These are phyloP conservation scores for Hyposoter dolosus DNA, from an alignment of 2,888 invertebrate species.

Conservation along the genomic window DNA sequence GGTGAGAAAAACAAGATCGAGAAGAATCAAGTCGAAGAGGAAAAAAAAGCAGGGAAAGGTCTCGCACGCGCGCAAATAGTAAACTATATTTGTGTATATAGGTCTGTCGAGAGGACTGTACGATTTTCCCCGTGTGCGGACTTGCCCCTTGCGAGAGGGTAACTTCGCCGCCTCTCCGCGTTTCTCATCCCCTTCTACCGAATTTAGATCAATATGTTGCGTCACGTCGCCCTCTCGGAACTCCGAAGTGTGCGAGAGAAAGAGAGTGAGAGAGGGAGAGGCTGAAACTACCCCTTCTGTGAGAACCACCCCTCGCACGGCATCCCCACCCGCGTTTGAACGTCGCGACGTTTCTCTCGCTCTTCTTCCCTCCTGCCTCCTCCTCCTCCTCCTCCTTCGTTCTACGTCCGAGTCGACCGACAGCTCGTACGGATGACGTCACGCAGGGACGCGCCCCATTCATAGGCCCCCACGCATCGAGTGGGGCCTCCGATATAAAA, in stretches of 20 bases:
- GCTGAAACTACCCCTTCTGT: constrained; percentile 15
- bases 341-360: constrained; percentile 57
- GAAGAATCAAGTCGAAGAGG: constrained; percentile 29
- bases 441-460: constrained; percentile 83
- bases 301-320: constrained; percentile 34
- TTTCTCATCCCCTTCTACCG: constrained; percentile 74
- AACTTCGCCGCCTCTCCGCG: constrained; percentile 49
- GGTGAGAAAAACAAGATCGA: constrained; percentile 12
- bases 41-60: constrained; percentile 21
- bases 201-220: constrained; percentile 84
- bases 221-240: constrained; percentile 80
- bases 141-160: constrained; percentile 43
- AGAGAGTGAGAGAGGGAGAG: constrained; percentile 30
- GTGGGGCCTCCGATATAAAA: constrained; percentile 67
- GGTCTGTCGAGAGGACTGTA: constrained; percentile 73
- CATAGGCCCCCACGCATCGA: constrained; percentile 80
- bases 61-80: constrained; percentile 56
- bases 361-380: background rate
- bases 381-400: constrained; percentile 47
- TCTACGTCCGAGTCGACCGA: constrained; percentile 59
- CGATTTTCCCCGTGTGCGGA: constrained; percentile 49
- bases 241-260: constrained; percentile 32
- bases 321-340: constrained; percentile 66
- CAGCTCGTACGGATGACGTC: constrained; percentile 80
- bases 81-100: constrained; percentile 63